Evolutionary conservation across 2,113 vertebrate species (phyloP), one percentile per base, ranked within the genome.

Genomic region (Eublepharis macularius): DNA sequence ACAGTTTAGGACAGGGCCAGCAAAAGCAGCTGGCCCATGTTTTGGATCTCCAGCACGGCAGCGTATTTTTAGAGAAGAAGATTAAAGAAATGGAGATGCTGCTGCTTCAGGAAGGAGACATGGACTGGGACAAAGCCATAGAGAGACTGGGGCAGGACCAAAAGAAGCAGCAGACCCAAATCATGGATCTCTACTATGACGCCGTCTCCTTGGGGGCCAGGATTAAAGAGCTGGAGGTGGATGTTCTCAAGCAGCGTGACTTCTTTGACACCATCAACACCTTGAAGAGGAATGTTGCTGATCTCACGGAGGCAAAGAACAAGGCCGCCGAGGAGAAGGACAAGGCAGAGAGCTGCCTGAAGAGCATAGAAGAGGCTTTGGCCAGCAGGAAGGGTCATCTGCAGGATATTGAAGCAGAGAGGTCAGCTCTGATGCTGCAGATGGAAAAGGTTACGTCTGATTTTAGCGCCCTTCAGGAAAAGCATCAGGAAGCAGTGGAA

Each of bases 241-340:
- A 89, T 49, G 51, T 49, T 1, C 24, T 76, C 69, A 89, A 88
- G 51, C 84, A 94, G 79, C 76, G 82, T 0, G 19, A 87, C 34
- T 82, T 89, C 0, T 1, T 85, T 39, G 86, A 90, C 36, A 80
- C 70, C 43, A 84, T 92, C 14, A 84, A 81, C 21, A 76, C 91
- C 60, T 76, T 94, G 3, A 91, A 94, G 86, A 86, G 86, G 49
- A 88, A 82, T 12, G 19, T 85, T 0, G 86, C 94, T 78, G 83
- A 88, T 45, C 14, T 76, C 68, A 93, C 88, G 74, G 86, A 95
- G 75, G 88, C 87, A 34, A 94, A 93, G 85, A 86, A 91, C 75
- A 90, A 81, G 29, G 69, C 91, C 32, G 87, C 74, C 21, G 80
- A 93, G 29, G 90, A 93, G 85, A 92, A 93, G 76, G 91, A 66